A percentile compares a stretch with the other conserved stretches of the same genome.
Evolutionary conservation across 2,797 vertebrate genomes (phyloP).

Genomic region (Adrianichthys oophorus): DNA sequence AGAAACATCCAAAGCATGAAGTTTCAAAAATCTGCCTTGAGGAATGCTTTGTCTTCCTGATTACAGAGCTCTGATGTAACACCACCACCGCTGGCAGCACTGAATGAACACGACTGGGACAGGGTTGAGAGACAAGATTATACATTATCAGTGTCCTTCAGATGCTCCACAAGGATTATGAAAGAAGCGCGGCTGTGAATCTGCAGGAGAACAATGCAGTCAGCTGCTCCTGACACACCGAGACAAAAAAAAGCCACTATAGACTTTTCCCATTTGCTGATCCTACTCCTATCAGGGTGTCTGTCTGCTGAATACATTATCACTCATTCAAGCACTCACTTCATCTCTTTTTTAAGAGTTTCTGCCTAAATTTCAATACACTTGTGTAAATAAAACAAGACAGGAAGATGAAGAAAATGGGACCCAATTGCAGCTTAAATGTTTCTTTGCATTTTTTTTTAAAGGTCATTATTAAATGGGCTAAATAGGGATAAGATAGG

Average conservation of each 20-base stretch:
- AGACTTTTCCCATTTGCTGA: constrained; percentile 37
- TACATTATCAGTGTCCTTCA: constrained; percentile 59
- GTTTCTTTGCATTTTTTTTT: too few species aligned
- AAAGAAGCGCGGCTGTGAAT: constrained; percentile 63
- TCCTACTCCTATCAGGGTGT: constrained; percentile 41
- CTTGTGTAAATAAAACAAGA: constrained; percentile 10
- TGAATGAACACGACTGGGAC: constrained; percentile 43
- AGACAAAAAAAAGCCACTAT: constrained; percentile 59
- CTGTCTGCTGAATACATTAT: constrained; percentile 46
- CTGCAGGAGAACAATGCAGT: constrained; percentile 73
- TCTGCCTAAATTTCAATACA: constrained; percentile 3
- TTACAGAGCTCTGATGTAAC: constrained; percentile 28
- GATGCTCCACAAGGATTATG: constrained; percentile 50
- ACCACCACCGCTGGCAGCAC: constrained; percentile 41
- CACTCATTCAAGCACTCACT: constrained; percentile 13
- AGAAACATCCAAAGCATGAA: constrained; percentile 8
- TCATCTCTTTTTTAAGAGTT: constrained; percentile 22
- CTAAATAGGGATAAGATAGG: too few species aligned
- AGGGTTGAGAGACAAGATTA: constrained; percentile 44
- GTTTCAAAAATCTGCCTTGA: neutral
- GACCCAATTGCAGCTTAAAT: neutral
- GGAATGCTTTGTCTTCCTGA: constrained; percentile 13
- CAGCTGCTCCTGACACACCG: constrained; percentile 77
- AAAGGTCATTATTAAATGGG: too few species aligned
- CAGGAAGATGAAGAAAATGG: constrained; percentile 2